These are phyloP conservation scores for Parauchenoglanis punctatus DNA, from an alignment of 2,797 vertebrate species.

Conservation along the genomic window DNA sequence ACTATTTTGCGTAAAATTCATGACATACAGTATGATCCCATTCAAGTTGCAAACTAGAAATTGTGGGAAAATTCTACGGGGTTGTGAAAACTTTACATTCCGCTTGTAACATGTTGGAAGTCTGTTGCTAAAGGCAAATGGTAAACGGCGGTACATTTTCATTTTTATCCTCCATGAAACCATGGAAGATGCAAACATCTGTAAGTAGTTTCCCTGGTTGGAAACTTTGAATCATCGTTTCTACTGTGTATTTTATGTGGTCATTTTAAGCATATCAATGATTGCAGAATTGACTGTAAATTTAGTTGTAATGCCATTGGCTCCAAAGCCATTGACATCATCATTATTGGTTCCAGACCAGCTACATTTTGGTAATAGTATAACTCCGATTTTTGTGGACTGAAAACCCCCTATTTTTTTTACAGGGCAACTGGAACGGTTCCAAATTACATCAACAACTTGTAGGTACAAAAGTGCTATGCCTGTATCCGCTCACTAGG, in stretches of 20 bases:
- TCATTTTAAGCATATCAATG: neutral
- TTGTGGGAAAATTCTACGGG: neutral
- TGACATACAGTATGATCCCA: neutral
- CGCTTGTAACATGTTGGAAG: neutral
- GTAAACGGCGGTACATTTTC: neutral
- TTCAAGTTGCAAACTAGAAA: neutral
- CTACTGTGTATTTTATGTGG: neutral
- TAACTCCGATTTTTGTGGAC: neutral
- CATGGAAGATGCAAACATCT: neutral
- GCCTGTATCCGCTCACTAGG: neutral
- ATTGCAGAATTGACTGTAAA: neutral
- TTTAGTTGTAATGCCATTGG: neutral
- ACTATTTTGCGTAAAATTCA: neutral
- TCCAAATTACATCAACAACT: neutral
- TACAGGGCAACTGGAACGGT: neutral
- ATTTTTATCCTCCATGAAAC: neutral
- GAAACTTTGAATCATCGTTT: neutral
- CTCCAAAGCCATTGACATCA: neutral
- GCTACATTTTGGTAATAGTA: neutral
- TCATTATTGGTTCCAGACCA: neutral
- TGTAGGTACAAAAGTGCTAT: neutral
- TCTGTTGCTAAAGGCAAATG: neutral
- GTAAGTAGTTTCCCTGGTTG: neutral
- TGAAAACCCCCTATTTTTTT: neutral
- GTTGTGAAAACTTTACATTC: neutral